phyloP scores from a whole-genome alignment of 2,888 invertebrate genomes.

The Rotaria socialis region DNA sequence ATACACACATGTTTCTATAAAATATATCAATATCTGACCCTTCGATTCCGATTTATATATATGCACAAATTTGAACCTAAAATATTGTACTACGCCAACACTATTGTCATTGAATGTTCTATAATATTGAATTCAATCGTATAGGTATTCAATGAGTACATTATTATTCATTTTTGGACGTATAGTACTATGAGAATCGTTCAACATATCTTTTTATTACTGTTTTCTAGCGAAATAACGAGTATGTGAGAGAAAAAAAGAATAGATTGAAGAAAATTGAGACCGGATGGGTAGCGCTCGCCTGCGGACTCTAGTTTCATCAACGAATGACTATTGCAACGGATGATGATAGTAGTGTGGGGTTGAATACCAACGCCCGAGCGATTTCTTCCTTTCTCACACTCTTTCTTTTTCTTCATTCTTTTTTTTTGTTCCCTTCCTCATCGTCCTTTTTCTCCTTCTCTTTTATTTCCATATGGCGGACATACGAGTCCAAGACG shows the following conservation, averaged over 20 bases:
- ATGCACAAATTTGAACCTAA: background rate
- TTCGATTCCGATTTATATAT: background rate
- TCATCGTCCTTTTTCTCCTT: background rate
- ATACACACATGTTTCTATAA: background rate
- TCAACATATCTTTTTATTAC: background rate
- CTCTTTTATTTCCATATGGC: conserved; percentile 28
- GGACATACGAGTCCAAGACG: background rate
- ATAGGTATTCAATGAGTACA: background rate
- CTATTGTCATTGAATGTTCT: background rate
- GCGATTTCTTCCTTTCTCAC: background rate
- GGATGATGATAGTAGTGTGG: background rate
- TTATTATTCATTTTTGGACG: background rate
- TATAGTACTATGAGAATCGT: background rate
- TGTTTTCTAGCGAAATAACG: background rate
- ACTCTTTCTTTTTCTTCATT: background rate
- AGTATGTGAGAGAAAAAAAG: background rate
- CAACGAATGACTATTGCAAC: background rate
- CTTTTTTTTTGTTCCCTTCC: background rate
- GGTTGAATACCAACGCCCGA: conserved; percentile 26
- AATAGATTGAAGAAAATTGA: background rate
- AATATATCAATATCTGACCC: background rate
- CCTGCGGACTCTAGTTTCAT: conserved; percentile 27
- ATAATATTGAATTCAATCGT: background rate
- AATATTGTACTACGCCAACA: too few relatives aligned
- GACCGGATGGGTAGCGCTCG: background rate